Conservation (phyloP, 2,113 vertebrate genomes). For the Pelecanus crispus region DNA sequence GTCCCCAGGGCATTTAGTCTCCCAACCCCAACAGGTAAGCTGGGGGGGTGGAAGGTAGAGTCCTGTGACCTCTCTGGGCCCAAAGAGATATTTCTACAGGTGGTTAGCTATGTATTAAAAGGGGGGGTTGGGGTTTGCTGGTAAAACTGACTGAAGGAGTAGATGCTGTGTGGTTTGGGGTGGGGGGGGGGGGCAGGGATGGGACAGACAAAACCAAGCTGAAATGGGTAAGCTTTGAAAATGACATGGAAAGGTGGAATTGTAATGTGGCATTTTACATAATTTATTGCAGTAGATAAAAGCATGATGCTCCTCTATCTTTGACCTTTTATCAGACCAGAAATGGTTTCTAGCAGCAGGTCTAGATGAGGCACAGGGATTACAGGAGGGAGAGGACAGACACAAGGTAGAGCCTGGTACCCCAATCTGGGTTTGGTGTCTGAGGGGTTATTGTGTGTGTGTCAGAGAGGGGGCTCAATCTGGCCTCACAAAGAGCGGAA, state of each 20-base stretch:
- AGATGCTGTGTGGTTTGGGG: accelerated
- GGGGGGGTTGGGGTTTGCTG: neutral
- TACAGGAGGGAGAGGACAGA: neutral
- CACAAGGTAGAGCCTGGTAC: accelerated
- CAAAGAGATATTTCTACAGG: neutral
- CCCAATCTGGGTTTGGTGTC: neutral
- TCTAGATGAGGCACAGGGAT: neutral
- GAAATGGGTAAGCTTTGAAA: neutral
- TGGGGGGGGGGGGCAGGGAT: too few relatives aligned
- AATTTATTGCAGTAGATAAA: neutral
- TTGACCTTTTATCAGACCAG: neutral
- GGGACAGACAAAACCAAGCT: too few relatives aligned
- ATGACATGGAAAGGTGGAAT: neutral
- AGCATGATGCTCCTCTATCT: accelerated
- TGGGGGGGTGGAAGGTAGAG: neutral
- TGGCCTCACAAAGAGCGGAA: accelerated
- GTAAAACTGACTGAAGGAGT: neutral
- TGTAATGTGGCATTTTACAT: accelerated
- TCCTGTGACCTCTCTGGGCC: neutral
- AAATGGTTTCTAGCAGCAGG: neutral
- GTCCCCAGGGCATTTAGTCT: accelerated
- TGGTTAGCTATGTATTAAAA: neutral
- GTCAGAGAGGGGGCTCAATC: neutral
- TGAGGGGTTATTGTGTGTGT: accelerated
- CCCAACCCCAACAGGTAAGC: neutral